Base-by-base conservation (phyloP, 2,888 invertebrate genomes). In the Aphidoletes aphidimyza region DNA sequence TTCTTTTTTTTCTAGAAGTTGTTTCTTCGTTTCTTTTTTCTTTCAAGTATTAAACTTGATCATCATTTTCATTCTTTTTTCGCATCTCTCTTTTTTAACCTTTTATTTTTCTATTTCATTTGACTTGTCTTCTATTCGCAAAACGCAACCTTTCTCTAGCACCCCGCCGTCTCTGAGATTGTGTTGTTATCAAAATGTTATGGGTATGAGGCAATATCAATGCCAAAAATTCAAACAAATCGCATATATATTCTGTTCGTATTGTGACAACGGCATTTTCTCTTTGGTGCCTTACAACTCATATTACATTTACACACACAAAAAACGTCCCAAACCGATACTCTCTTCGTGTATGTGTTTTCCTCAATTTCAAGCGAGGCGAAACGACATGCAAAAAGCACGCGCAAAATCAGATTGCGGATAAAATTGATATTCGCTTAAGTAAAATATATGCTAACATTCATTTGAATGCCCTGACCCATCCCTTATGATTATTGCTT, bases 401-500 rank as follows among this genome's bases (percentile, higher is more conserved):
- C n/a, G 47, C 6, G 19, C 47, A 19, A 2, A 47, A 47, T 19
- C 17, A 19, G 54, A 54, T 54, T 26, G 22, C 54, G 22, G 54
- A 54, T 54, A 26, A 26, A 54, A 54, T 1, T 26, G 54, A 54
- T 26, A 54, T 54, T 54, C 26, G 54, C 54, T 54, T 54, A 54
- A 54, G 54, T 54, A 54, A 54, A 54, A 54, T 54, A 54, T 26
- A 54, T 54, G 54, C 26, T 26, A 54, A 54, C 54, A 54, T 54
- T 54, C 26, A 54, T 54, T 54, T 54, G 26, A 54, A 54, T 54
- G 54, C 54, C n/a, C 54, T 5, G 54, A 54, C 54, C 54, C 54
- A 54, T 54, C 22, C 54, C 54, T 54, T 54, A 54, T 54, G 54
- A 54, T 54, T 54, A 54, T 54, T 54, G 54, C 54, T 26, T 54